Evolutionary conservation across 2,797 vertebrate genomes (phyloP).

Genomic region (Astyanax mexicanus): DNA sequence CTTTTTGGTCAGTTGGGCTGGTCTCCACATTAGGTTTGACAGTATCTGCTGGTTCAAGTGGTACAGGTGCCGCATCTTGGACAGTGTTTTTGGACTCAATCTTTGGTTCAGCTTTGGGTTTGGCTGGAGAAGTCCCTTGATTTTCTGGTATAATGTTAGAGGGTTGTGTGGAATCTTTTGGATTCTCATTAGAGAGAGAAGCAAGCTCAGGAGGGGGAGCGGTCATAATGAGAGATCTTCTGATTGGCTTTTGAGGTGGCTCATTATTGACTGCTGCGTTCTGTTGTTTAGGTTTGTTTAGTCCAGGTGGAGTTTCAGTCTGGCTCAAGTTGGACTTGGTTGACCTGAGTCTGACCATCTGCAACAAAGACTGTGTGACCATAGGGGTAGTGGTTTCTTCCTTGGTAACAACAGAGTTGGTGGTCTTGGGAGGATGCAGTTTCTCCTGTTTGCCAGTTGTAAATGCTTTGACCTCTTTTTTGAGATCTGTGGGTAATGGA

Average conservation of each 20-base stretch:
- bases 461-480: constrained; percentile 45
- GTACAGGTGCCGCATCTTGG: not conserved
- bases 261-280: constrained; percentile 57
- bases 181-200: constrained; percentile 66
- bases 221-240: constrained; percentile 83
- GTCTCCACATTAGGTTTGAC: not conserved
- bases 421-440: constrained; percentile 56
- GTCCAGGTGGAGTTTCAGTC: constrained; percentile 18
- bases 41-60: not conserved
- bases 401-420: constrained; percentile 61
- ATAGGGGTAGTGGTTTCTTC: constrained; percentile 78
- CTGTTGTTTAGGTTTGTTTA: constrained; percentile 20
- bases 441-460: constrained; percentile 64
- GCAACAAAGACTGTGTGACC: constrained; percentile 85
- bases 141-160: not conserved
- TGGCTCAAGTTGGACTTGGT: constrained; percentile 72
- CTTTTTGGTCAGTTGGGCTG: not conserved
- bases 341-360: constrained; percentile 87
- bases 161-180: constrained; percentile 15
- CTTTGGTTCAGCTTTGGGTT: not conserved
- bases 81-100: not conserved
- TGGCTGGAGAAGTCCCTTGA: not conserved
- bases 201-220: constrained; percentile 67
- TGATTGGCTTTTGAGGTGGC: constrained; percentile 87
- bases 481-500: constrained; percentile 54